Evolutionary conservation across 2,888 invertebrate genomes (phyloP).

Genomic region (Tetheella fluctuosa): DNA sequence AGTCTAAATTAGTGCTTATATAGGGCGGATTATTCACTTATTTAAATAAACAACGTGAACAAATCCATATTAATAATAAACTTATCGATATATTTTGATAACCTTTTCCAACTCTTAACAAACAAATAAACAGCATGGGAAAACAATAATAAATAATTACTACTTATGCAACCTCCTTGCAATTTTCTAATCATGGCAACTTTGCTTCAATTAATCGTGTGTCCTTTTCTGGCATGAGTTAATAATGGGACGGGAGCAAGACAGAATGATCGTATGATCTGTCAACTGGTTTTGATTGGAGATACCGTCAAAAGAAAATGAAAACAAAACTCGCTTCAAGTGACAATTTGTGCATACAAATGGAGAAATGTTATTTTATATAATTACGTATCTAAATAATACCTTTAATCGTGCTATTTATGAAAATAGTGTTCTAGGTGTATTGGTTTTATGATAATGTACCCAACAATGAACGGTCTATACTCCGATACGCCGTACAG

Average conservation of each 20-base stretch:
- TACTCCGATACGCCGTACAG: conserved; percentile 74
- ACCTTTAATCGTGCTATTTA: conserved; percentile 36
- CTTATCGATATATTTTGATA: background rate
- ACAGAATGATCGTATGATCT: conserved; percentile 74
- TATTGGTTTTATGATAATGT: conserved; percentile 59
- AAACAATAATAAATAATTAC: conserved; percentile 17
- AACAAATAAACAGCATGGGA: conserved; percentile 36
- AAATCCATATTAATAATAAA: conserved; percentile 1
- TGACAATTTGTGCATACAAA: conserved; percentile 35
- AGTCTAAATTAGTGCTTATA: background rate
- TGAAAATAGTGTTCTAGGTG: conserved; percentile 43
- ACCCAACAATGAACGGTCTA: conserved; percentile 72
- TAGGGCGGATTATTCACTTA: background rate
- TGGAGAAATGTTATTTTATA: conserved; percentile 56
- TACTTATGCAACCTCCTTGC: conserved; percentile 33
- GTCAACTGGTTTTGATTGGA: conserved; percentile 61
- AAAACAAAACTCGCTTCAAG: conserved; percentile 64
- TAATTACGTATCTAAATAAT: conserved; percentile 32
- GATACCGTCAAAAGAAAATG: conserved; percentile 41
- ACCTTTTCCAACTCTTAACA: conserved; percentile 42
- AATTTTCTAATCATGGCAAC: conserved; percentile 51
- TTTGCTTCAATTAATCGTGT: conserved; percentile 32
- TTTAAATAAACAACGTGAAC: background rate
- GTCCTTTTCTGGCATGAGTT: conserved; percentile 45
- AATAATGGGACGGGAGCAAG: conserved; percentile 43